phyloP scores from a whole-genome alignment of 1,140 invertebrate genomes.

The Spodoptera litura region DNA sequence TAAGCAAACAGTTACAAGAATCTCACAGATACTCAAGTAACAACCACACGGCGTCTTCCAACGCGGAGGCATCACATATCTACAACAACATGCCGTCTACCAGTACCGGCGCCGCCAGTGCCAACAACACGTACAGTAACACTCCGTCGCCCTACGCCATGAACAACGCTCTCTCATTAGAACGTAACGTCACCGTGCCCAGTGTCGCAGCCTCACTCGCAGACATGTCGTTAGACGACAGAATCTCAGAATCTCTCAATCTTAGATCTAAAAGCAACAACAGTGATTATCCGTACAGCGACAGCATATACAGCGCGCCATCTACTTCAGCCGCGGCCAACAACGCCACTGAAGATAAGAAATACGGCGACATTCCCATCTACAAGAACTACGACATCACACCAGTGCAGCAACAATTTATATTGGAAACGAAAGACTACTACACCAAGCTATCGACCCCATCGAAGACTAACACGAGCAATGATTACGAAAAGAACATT shows the following conservation, averaged over 20 bases:
- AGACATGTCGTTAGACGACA: slow-evolving; percentile 79
- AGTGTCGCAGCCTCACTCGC: slow-evolving; percentile 62
- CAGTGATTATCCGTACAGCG: slow-evolving; percentile 69
- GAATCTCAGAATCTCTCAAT: slow-evolving; percentile 81
- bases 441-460: slow-evolving; percentile 80
- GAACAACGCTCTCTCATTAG: slow-evolving; percentile 57
- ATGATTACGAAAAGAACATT: slow-evolving; percentile 79
- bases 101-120: slow-evolving; percentile 32
- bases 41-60: slow-evolving; percentile 53
- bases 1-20: slow-evolving; percentile 58
- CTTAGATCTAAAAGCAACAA: slow-evolving; percentile 79
- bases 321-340: slow-evolving; percentile 51
- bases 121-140: slow-evolving; percentile 60
- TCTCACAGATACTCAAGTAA: slow-evolving; percentile 69
- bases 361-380: slow-evolving; percentile 68
- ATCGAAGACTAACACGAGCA: slow-evolving; percentile 56
- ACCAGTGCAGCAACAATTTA: slow-evolving; percentile 71
- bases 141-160: slow-evolving; percentile 58
- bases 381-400: slow-evolving; percentile 78
- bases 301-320: slow-evolving; percentile 55
- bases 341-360: slow-evolving; percentile 51
- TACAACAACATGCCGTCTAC: slow-evolving; percentile 64
- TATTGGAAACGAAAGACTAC: slow-evolving; percentile 77
- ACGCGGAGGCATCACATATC: slow-evolving; percentile 46
- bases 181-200: slow-evolving; percentile 55